A percentile compares a stretch with the other conserved stretches of the same genome.
Evolutionary conservation across 2,797 vertebrate species (phyloP).

Genomic region (Lepilemur ruficaudatus): DNA sequence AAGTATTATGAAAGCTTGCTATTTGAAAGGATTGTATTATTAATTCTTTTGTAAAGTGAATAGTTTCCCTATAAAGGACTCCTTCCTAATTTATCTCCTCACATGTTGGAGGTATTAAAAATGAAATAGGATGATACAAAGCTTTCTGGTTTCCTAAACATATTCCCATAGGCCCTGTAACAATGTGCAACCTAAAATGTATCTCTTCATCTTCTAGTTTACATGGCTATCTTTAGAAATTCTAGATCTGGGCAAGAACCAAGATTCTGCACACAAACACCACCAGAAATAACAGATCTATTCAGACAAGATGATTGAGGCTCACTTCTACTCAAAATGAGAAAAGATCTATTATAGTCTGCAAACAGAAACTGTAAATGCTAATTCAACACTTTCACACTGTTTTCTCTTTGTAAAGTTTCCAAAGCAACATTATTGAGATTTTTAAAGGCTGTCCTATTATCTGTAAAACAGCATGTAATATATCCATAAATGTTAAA

Average conservation of each 20-base stretch:
- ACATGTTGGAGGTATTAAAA: slow-evolving; percentile 50
- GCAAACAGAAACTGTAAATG: slow-evolving; percentile 43
- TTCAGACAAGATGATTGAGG: background rate
- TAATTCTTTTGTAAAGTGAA: slow-evolving; percentile 19
- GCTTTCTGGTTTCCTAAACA: slow-evolving; percentile 36
- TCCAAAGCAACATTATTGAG: background rate
- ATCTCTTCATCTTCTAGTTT: slow-evolving; percentile 46
- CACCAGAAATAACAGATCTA: slow-evolving; percentile 47
- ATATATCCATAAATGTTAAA: background rate
- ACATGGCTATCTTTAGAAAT: slow-evolving; percentile 40
- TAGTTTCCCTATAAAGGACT: slow-evolving; percentile 22
- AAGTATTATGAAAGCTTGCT: slow-evolving; percentile 2
- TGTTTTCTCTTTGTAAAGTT: slow-evolving; percentile 34
- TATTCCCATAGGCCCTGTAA: slow-evolving; percentile 1
- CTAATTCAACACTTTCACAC: slow-evolving; percentile 43
- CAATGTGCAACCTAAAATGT: slow-evolving; percentile 15
- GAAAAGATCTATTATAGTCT: slow-evolving; percentile 1
- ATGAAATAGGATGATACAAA: slow-evolving; percentile 23
- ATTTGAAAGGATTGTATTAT: background rate
- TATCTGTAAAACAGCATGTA: slow-evolving; percentile 23
- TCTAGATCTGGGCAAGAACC: slow-evolving; percentile 40
- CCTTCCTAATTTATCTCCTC: slow-evolving; percentile 47
- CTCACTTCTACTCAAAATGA: slow-evolving; percentile 35
- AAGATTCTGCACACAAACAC: slow-evolving; percentile 44
- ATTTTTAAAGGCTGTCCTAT: background rate